Evolutionary conservation across 2,113 vertebrate genomes (phyloP).

Genomic region (Mesocricetus auratus): DNA sequence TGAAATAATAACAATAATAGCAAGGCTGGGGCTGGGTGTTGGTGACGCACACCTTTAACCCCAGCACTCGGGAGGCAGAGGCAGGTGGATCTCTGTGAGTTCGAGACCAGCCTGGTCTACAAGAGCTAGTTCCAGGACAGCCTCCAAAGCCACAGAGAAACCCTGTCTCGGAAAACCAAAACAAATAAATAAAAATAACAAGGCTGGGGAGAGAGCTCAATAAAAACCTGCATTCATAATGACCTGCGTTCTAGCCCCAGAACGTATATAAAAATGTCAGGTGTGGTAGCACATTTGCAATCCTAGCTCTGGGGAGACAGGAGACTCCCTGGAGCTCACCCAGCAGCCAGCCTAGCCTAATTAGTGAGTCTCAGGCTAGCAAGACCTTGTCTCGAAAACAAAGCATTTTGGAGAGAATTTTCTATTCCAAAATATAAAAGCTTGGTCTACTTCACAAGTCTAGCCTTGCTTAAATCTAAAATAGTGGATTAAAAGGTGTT

Average conservation of each 20-base stretch:
- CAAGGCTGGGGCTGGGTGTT: no score
- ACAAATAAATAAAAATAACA: background rate
- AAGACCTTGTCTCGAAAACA: background rate
- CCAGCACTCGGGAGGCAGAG: no score
- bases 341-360: background rate
- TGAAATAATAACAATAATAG: background rate
- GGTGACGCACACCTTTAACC: no score
- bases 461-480: slow-evolving; percentile 47
- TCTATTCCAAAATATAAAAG: slow-evolving; percentile 54
- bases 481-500: background rate
- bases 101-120: no score
- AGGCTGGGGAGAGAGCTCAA: background rate
- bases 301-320: background rate
- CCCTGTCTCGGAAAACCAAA: no score
- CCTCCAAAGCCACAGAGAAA: no score
- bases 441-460: background rate
- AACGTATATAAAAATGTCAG: background rate
- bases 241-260: background rate
- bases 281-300: background rate
- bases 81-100: no score
- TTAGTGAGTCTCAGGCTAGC: background rate
- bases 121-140: no score
- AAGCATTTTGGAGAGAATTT: slow-evolving; percentile 47
- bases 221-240: background rate
- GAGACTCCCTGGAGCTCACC: background rate